These are phyloP conservation scores for Eupithecia abbreviata DNA, from an alignment of 2,888 invertebrate genomes.

Conservation along the genomic window DNA sequence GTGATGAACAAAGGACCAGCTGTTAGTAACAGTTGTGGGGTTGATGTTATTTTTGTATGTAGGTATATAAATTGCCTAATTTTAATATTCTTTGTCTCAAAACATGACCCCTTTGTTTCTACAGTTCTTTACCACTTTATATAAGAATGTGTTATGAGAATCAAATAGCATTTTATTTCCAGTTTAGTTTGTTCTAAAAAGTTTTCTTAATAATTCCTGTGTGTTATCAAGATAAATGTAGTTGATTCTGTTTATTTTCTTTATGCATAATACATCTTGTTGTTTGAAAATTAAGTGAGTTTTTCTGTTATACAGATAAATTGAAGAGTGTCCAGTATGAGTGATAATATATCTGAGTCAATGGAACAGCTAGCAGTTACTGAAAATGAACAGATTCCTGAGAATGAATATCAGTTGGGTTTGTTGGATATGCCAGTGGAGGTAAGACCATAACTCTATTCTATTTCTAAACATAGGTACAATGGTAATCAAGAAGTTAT, in stretches of 20 bases:
- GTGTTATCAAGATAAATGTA: not conserved
- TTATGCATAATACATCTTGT: not conserved
- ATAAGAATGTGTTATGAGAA: not conserved
- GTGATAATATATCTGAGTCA: conserved; percentile 60
- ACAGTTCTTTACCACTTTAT: not conserved
- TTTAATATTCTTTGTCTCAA: not conserved
- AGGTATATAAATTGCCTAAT: not conserved
- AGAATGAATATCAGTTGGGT: conserved; percentile 55
- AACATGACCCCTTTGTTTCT: not conserved
- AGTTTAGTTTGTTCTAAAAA: not conserved
- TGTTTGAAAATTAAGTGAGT: not conserved
- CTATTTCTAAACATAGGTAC: not conserved
- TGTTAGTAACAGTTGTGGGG: not conserved
- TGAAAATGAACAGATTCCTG: conserved; percentile 53
- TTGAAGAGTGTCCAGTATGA: conserved; percentile 56
- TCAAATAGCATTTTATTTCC: not conserved
- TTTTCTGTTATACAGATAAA: not conserved
- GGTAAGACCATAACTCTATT: conserved; percentile 51
- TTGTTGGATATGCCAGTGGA: conserved; percentile 74
- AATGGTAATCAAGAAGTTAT: not conserved
- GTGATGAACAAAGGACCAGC: not conserved
- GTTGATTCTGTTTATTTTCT: not conserved
- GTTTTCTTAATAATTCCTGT: not conserved
- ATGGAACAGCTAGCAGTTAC: conserved; percentile 60
- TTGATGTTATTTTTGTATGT: not conserved